A percentile compares a stretch with the other conserved stretches of the same genome.
Conservation (phyloP, 37 sponge, comb jelly and placozoan species). For the Geodia barretti region DNA sequence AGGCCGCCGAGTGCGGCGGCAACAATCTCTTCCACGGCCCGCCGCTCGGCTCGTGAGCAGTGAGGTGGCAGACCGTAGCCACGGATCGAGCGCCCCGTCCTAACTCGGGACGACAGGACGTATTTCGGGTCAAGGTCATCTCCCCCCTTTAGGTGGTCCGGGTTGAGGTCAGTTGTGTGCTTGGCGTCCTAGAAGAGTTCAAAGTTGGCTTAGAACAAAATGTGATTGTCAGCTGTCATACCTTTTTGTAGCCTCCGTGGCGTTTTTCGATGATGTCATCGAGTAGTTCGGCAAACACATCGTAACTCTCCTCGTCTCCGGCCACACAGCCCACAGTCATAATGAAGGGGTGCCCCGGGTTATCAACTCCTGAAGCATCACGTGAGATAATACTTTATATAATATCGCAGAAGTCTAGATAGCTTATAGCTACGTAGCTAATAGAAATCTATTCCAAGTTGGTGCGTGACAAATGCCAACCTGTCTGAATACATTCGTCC, state of each 20-base stretch:
- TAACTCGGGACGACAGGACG: conserved; percentile 68
- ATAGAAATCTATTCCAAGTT: too few relatives aligned
- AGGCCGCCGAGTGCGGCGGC: conserved; percentile 4
- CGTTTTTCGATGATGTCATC: conserved; percentile 58
- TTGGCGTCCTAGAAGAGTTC: conserved; percentile 31
- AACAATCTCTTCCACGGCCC: conserved; percentile 73
- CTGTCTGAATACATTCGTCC: conserved; percentile 63
- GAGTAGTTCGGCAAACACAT: conserved; percentile 53
- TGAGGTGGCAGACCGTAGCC: conserved; percentile 76
- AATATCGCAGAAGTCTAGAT: too few relatives aligned
- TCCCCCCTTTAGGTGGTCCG: conserved; percentile 54
- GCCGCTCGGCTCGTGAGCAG: conserved; percentile 60
- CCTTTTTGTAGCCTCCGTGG: conserved; percentile 53
- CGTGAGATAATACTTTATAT: too few relatives aligned
- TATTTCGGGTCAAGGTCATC: conserved; percentile 61
- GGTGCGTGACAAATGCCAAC: too few relatives aligned
- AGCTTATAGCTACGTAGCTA: too few relatives aligned
- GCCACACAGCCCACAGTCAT: conserved; percentile 70
- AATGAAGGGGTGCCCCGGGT: conserved; percentile 73
- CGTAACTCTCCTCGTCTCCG: conserved; percentile 70
- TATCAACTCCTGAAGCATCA: conserved; percentile 65
- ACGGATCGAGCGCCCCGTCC: conserved; percentile 71
- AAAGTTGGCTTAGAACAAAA: neutral
- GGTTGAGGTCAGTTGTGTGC: conserved; percentile 79
- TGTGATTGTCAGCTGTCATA: neutral